Percentiles rank a stretch among this genome's conserved stretches.
These are phyloP conservation scores for Ictidomys tridecemlineatus DNA, from an alignment of 2,113 vertebrate species.

Conservation along the genomic window DNA sequence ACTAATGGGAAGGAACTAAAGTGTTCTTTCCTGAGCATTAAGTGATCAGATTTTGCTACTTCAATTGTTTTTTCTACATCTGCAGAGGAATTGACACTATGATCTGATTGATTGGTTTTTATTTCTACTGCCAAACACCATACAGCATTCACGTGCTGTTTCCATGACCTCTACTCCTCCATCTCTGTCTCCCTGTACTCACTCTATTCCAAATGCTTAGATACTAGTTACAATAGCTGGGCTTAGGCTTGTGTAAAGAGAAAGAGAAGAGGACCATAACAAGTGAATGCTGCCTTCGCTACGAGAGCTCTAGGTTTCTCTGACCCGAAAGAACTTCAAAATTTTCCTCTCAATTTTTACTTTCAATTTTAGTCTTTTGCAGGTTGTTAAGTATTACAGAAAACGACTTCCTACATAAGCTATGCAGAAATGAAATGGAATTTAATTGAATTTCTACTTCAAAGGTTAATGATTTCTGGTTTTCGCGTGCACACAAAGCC, in stretches of 20 bases:
- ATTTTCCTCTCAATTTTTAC: constrained; percentile 12
- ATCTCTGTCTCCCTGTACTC: not conserved
- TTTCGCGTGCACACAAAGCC: not conserved
- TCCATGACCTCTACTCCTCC: not conserved
- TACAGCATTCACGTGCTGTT: not conserved
- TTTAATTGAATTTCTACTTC: constrained; percentile 16
- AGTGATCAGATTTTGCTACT: constrained; percentile 46
- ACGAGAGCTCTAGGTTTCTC: not conserved
- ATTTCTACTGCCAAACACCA: constrained; percentile 53
- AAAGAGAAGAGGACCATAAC: not conserved
- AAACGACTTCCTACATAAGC: not conserved
- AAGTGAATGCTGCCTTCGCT: not conserved
- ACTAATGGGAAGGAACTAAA: constrained; percentile 33
- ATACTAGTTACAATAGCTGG: not conserved
- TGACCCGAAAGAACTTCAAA: not conserved
- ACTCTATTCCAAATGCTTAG: not conserved
- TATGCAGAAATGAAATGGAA: not conserved
- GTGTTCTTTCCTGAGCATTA: constrained; percentile 53
- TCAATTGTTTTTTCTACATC: constrained; percentile 18
- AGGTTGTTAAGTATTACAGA: not conserved
- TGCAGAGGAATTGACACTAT: constrained; percentile 37
- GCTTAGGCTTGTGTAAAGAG: not conserved
- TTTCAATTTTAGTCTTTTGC: not conserved
- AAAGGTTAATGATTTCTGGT: constrained; percentile 7
- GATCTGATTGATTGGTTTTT: constrained; percentile 59